Base-by-base conservation (phyloP, 2,797 vertebrate species). In the Diplodus puntazzo region DNA sequence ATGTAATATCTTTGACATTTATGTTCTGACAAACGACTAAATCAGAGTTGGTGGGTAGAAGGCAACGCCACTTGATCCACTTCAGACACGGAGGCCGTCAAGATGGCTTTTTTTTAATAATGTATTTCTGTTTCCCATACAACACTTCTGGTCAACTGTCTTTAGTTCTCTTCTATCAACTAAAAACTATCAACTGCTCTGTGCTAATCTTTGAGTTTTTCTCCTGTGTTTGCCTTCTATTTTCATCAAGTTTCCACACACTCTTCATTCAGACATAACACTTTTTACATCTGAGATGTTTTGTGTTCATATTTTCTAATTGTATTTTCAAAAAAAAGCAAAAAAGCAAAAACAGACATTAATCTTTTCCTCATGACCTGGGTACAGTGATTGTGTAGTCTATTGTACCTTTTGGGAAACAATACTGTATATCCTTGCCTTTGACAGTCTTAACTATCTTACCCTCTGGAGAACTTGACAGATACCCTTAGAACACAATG, bases 371-470 rank as follows among this genome's bases (percentile, higher is more conserved):
- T 95, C 92, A 94, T 92, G 91, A 94, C 88, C 90, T 94, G 92
- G 94, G 94, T 95, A 95, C 94, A 94, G 94, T 95, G 94, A 94
- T 95, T 95, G 94, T 95, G 95, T 95, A 94, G 95, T 95, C 88
- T 95, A 92, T 95, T 94, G 95, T 95, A 95, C 95, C 95, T 94
- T 94, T 93, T 93, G 93, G 95, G 94, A 95, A 95, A 95, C 93
- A 93, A 95, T 95, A 95, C 93, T 96, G 94, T 95, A 95, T 95
- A 95, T 95, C 94, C 94, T 95, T 95, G 95, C 96, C 95, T 96
- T 96, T 94, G 92, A 95, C 95, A 96, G 95, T 96, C 95, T 96
- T 96, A 96, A 96, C 94, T 95, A 94, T 96, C 95, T 96, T 95
- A 95, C 94, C 93, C 94, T 96, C 95, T 95, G 95, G 94, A 95